Percentiles rank a stretch among this genome's conserved stretches.
phyloP scores from a whole-genome alignment of 1,140 invertebrate species.

The Sitobion miscanthi region DNA sequence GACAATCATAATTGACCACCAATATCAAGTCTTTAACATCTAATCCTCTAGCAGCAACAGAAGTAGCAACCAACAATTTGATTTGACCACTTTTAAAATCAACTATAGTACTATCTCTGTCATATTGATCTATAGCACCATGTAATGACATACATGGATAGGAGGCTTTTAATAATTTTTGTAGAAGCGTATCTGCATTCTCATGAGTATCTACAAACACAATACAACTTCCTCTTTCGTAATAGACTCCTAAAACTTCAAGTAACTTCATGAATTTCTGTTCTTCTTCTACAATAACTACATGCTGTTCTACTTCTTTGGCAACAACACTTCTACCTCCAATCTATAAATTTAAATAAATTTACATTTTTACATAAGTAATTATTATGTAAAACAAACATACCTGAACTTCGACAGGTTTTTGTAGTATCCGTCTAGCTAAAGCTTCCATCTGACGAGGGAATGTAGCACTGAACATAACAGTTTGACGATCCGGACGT shows the following conservation, averaged over 20 bases:
- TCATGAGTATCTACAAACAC: conserved; percentile 99
- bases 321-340: conserved; percentile 97
- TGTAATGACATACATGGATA: conserved; percentile 96
- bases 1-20: conserved; percentile 99
- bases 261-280: conserved; percentile 97
- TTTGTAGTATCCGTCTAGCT: conserved; percentile 89
- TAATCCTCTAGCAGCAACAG: conserved; percentile 93
- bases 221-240: conserved; percentile 90
- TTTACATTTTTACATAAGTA: neutral
- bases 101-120: conserved; percentile 95
- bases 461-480: conserved; percentile 99
- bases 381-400: neutral
- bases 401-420: conserved; percentile 94
- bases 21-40: conserved; percentile 98
- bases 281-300: conserved; percentile 93
- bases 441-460: conserved; percentile 99
- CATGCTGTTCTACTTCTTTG: conserved; percentile 97
- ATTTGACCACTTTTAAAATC: conserved; percentile 97
- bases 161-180: conserved; percentile 95
- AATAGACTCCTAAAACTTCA: conserved; percentile 93
- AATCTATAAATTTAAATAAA: conserved; percentile 66
- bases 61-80: conserved; percentile 84
- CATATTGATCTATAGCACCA: conserved; percentile 99
- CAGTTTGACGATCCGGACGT: conserved; percentile 95
- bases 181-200: conserved; percentile 91